Evolutionary conservation across 2,797 vertebrate species (phyloP).

Genomic region (Squalus acanthias): DNA sequence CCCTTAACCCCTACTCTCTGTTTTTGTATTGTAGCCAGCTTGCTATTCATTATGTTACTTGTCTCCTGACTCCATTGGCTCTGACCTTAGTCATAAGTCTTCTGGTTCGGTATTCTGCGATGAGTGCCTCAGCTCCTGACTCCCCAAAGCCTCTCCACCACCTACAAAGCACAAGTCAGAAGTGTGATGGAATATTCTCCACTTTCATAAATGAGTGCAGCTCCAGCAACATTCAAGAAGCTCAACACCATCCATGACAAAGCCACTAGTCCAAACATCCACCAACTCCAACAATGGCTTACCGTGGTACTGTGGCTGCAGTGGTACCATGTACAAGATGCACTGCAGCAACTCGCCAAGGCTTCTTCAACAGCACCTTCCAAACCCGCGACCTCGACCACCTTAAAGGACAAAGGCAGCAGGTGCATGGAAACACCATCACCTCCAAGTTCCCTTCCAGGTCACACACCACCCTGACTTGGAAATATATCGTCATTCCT

Average conservation of each 20-base stretch:
- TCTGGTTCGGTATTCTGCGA: neutral
- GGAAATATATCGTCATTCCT: neutral
- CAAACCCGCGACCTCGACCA: neutral
- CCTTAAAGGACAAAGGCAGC: neutral
- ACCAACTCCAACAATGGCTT: neutral
- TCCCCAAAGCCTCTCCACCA: neutral
- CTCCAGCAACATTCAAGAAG: too few species aligned
- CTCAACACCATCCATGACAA: neutral
- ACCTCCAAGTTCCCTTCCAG: neutral
- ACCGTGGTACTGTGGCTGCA: neutral
- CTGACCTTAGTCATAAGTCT: neutral
- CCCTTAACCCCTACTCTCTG: too few species aligned
- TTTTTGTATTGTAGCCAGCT: neutral
- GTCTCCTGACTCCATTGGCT: neutral
- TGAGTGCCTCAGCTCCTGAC: neutral
- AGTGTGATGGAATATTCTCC: neutral
- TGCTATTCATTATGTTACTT: neutral
- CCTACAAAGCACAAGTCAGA: neutral
- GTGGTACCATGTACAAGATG: neutral
- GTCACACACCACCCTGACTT: neutral
- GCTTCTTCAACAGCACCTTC: neutral
- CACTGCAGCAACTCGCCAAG: neutral
- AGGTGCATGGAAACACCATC: neutral
- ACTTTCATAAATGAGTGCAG: too few species aligned
- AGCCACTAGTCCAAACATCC: neutral